Evolutionary conservation across 1,140 invertebrate genomes (phyloP), one percentile per base, ranked within the genome.

Genomic region (Saxidomus purpurata): DNA sequence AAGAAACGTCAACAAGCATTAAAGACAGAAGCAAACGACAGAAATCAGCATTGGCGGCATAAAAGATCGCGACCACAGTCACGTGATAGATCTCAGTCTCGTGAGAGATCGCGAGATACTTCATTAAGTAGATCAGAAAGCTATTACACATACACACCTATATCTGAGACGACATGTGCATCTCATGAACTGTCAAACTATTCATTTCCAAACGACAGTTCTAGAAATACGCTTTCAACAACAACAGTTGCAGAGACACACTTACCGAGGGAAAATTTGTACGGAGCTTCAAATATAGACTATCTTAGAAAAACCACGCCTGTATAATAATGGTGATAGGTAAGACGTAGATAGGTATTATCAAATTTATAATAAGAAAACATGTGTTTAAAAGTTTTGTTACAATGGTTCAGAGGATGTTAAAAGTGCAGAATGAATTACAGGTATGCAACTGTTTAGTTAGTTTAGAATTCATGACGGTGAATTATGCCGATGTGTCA

Each of bases 121-220:
- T 95, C 94, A 40, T 86, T 94, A 74, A 95, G 92, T 90, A 91
- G 93, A 59, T 95, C 94, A 28, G 95, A 95, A 76, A 95, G 94
- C 87, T 95, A 95, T 90, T 95, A 94, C 83, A 95, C 95, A 36
- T 95, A 95, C 90, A 95, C 95, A 71, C 95, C 95, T 59, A 94
- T 95, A 67, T 95, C 94, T 52, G 94, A 95, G 86, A 93, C 93
- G 38, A 92, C 93, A 40, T 89, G 87, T 49, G 69, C 87, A 63
- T 95, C 95, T 31, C 94, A 95, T 87, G 95, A 95, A 87, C 90
- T 95, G 80, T 95, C 94, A 55, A 95, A 94, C 90, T 95, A 95
- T 92, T 94, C 92, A 36, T 94, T 95, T 89, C 92, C 91, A 31
- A 92, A 94, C 38, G 94, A 95, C 55, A 80, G 80, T 40, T 95